phyloP scores from a whole-genome alignment of 1,140 invertebrate species.

The Bombus affinis region DNA sequence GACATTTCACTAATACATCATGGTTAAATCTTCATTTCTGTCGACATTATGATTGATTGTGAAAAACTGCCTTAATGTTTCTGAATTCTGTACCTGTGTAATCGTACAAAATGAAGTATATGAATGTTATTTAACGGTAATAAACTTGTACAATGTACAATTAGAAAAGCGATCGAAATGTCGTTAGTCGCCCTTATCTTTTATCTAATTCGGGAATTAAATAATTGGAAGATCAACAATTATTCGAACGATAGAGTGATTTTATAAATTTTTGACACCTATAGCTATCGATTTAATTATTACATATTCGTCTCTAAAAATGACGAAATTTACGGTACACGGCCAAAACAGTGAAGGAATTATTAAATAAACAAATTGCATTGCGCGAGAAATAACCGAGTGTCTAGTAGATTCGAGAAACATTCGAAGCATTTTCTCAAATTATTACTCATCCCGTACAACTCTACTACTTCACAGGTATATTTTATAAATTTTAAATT shows the following conservation, averaged over 20 bases:
- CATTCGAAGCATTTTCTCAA: too few relatives aligned
- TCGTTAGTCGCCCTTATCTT: too few relatives aligned
- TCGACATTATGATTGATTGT: not conserved
- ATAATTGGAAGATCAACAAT: not conserved
- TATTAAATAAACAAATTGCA: too few relatives aligned
- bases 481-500: too few relatives aligned
- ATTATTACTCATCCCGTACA: too few relatives aligned
- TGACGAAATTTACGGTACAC: too few relatives aligned
- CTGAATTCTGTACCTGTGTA: not conserved
- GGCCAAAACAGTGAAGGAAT: too few relatives aligned
- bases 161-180: not conserved
- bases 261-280: too few relatives aligned
- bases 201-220: fast-evolving
- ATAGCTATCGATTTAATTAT: too few relatives aligned
- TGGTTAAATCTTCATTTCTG: slow-evolving; percentile 6
- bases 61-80: not conserved
- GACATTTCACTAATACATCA: not conserved
- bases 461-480: fast-evolving
- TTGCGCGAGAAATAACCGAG: too few relatives aligned
- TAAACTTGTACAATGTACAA: not conserved
- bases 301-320: too few relatives aligned
- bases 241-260: fast-evolving
- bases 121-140: not conserved
- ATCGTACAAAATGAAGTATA: not conserved
- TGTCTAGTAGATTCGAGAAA: too few relatives aligned